phyloP scores from a whole-genome alignment of 2,113 vertebrate species.

The Barbus barbus region DNA sequence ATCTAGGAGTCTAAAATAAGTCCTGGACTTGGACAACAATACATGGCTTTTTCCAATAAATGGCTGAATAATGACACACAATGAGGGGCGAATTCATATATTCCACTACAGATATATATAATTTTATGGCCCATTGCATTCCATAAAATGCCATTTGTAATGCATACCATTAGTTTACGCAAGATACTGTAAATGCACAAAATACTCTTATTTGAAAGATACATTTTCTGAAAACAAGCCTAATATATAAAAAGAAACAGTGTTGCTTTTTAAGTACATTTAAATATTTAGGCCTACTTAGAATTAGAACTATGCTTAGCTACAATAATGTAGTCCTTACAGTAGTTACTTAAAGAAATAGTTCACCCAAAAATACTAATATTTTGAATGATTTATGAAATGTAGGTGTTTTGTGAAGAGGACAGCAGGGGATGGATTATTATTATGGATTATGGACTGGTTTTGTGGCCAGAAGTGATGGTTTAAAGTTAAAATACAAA shows the following conservation, averaged over 20 bases:
- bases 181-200: no score
- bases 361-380: no score
- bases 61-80: not conserved
- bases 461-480: no score
- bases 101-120: not conserved
- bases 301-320: not conserved
- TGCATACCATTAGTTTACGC: not conserved
- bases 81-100: not conserved
- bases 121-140: not conserved
- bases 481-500: no score
- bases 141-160: not conserved
- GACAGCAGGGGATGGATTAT: no score
- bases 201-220: no score
- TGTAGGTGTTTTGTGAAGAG: no score
- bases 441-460: no score
- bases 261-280: not conserved
- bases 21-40: not conserved
- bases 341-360: no score
- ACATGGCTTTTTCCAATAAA: not conserved
- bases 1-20: conserved; percentile 21
- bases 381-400: no score
- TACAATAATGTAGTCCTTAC: not conserved
- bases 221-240: not conserved
- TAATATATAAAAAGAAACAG: not conserved
- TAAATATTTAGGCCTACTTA: no score